phyloP scores from a whole-genome alignment of 2,797 vertebrate species.

The Sebastes matsubarae region DNA sequence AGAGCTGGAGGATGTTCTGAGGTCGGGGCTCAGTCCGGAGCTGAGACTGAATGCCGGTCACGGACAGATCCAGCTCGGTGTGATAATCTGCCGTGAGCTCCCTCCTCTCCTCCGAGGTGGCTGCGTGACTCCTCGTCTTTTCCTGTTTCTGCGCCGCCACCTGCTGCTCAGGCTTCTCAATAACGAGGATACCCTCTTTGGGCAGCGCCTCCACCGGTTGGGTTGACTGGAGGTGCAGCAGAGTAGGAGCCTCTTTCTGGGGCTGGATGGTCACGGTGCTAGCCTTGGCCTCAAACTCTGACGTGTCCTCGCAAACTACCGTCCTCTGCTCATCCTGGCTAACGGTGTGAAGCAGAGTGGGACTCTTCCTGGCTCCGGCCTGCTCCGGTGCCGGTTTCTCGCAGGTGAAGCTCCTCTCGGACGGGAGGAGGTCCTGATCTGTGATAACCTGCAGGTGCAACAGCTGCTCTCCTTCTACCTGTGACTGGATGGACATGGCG shows the following conservation, averaged over 20 bases:
- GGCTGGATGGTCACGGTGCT: slow-evolving; percentile 63
- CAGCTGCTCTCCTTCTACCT: slow-evolving; percentile 78
- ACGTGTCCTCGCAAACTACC: slow-evolving; percentile 74
- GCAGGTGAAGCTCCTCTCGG: slow-evolving; percentile 78
- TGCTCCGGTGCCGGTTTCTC: slow-evolving; percentile 76
- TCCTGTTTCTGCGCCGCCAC: slow-evolving; percentile 80
- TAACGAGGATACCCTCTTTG: slow-evolving; percentile 82
- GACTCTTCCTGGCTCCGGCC: slow-evolving; percentile 77
- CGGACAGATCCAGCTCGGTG: slow-evolving; percentile 73
- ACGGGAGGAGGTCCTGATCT: slow-evolving; percentile 81
- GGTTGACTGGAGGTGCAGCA: slow-evolving; percentile 80
- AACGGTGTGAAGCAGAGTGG: slow-evolving; percentile 77
- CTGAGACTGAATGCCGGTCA: slow-evolving; percentile 71
- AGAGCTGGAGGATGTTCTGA: slow-evolving; percentile 78
- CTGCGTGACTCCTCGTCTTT: slow-evolving; percentile 75
- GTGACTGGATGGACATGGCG: slow-evolving; percentile 64
- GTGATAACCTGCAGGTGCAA: slow-evolving; percentile 83
- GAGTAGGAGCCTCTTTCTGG: slow-evolving; percentile 64
- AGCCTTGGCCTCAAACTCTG: slow-evolving; percentile 70
- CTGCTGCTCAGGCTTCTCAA: slow-evolving; percentile 76
- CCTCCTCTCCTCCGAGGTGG: slow-evolving; percentile 79
- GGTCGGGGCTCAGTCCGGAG: slow-evolving; percentile 74
- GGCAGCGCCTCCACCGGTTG: slow-evolving; percentile 73
- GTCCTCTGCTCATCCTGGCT: slow-evolving; percentile 79
- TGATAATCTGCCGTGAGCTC: slow-evolving; percentile 79